Conservation (phyloP, 2,888 invertebrate species). For the Meteorus cinctellus region DNA sequence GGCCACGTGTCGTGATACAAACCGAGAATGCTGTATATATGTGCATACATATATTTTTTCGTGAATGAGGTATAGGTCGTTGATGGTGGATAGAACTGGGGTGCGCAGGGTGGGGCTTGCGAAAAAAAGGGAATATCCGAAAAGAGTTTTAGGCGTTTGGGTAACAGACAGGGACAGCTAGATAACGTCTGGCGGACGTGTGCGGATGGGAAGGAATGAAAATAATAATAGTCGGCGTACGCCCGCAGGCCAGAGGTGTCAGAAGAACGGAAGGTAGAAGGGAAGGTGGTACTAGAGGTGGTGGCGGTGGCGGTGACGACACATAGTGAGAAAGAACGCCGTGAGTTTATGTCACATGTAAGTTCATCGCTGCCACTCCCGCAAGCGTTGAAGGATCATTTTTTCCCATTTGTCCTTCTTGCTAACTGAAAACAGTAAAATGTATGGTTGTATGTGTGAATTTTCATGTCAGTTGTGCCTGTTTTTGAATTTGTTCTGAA, state of each 20-base stretch:
- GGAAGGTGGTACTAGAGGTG: constrained; percentile 30
- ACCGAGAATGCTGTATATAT: constrained; percentile 50
- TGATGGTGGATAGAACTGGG: constrained; percentile 56
- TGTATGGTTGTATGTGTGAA: not conserved
- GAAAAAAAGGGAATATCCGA: constrained; percentile 43
- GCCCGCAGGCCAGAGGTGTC: constrained; percentile 70
- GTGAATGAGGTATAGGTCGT: constrained; percentile 35
- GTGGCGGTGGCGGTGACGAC: constrained; percentile 24
- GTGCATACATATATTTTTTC: constrained; percentile 46
- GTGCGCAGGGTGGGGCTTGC: constrained; percentile 58
- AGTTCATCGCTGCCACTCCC: constrained; percentile 52
- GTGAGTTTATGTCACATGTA: constrained; percentile 69
- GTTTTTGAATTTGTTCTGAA: not conserved
- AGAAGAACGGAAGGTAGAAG: constrained; percentile 49
- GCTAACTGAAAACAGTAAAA: constrained; percentile 7
- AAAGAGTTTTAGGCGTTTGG: constrained; percentile 45
- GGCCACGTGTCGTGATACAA: constrained; percentile 56
- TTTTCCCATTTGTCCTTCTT: constrained; percentile 21
- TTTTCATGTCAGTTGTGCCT: not conserved
- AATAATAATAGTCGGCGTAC: constrained; percentile 70
- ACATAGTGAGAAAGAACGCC: constrained; percentile 54
- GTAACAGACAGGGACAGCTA: constrained; percentile 39
- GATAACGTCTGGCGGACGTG: constrained; percentile 45
- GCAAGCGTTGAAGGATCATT: not conserved
- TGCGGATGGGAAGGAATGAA: constrained; percentile 68